phyloP scores from a whole-genome alignment of 2,797 vertebrate species.

The Siniperca undulata region DNA sequence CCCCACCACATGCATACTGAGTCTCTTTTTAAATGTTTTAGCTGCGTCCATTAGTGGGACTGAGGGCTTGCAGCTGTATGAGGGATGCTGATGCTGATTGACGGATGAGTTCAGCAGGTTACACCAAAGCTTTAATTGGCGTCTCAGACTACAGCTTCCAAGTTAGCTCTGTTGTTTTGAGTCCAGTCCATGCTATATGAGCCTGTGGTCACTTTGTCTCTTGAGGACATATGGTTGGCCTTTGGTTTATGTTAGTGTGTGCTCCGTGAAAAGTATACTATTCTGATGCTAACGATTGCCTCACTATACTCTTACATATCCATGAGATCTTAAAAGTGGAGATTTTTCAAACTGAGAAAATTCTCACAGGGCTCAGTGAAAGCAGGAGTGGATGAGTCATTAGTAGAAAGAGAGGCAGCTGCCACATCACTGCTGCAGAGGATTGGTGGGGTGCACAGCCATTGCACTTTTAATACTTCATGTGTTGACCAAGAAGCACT shows the following conservation, averaged over 20 bases:
- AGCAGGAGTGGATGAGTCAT: constrained; percentile 65
- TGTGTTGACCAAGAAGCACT: constrained; percentile 75
- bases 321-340: constrained; percentile 34
- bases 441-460: constrained; percentile 52
- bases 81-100: constrained; percentile 49
- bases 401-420: constrained; percentile 65
- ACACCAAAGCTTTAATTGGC: constrained; percentile 20
- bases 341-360: constrained; percentile 32
- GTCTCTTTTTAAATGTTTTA: constrained; percentile 16
- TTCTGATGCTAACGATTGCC: constrained; percentile 22
- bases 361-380: constrained; percentile 40
- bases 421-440: constrained; percentile 64
- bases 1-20: not conserved
- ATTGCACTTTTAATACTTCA: constrained; percentile 69
- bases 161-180: constrained; percentile 32
- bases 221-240: not conserved
- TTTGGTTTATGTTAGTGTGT: not conserved
- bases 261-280: not conserved
- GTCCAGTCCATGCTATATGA: not conserved
- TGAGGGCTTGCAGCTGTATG: constrained; percentile 26
- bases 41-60: constrained; percentile 35
- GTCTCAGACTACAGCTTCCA: constrained; percentile 5
- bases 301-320: constrained; percentile 15
- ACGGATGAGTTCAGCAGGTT: constrained; percentile 52
- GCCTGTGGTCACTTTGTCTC: not conserved